Percentiles rank a stretch among this genome's conserved stretches.
These are phyloP conservation scores for Druon quercuslanigerum DNA, from an alignment of 1,140 invertebrate genomes.

Conservation along the genomic window DNA sequence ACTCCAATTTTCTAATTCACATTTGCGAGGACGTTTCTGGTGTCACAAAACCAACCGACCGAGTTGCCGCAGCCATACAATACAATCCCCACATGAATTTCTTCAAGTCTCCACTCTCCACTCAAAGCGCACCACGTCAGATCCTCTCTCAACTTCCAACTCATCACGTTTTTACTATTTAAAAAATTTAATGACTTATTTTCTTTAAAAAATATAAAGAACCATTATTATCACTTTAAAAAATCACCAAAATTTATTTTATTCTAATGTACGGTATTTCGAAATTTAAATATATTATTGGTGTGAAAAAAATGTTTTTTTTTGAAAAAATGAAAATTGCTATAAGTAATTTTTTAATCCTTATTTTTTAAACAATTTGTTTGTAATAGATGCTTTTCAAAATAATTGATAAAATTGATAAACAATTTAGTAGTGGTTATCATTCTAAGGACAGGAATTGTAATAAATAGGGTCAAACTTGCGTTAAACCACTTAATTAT, in stretches of 20 bases:
- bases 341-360: neutral
- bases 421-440: neutral
- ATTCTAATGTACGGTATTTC: neutral
- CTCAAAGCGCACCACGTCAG: conserved; percentile 65
- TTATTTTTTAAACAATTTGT: neutral
- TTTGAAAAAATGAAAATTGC: neutral
- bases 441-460: no score
- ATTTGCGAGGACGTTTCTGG: neutral
- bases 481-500: no score
- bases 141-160: conserved; percentile 58
- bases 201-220: neutral
- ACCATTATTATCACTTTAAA: neutral
- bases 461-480: no score
- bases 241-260: neutral
- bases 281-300: conserved; percentile 3
- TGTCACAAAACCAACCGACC: conserved; percentile 6
- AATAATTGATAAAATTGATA: neutral
- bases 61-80: conserved; percentile 20
- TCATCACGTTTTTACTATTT: conserved; percentile 46
- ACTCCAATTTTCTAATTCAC: conserved; percentile 16
- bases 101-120: conserved; percentile 59
- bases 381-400: neutral
- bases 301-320: conserved; percentile 7
- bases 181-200: neutral
- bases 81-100: conserved; percentile 36